phyloP scores from a whole-genome alignment of 2,797 vertebrate genomes.

The Glyptemys insculpta region DNA sequence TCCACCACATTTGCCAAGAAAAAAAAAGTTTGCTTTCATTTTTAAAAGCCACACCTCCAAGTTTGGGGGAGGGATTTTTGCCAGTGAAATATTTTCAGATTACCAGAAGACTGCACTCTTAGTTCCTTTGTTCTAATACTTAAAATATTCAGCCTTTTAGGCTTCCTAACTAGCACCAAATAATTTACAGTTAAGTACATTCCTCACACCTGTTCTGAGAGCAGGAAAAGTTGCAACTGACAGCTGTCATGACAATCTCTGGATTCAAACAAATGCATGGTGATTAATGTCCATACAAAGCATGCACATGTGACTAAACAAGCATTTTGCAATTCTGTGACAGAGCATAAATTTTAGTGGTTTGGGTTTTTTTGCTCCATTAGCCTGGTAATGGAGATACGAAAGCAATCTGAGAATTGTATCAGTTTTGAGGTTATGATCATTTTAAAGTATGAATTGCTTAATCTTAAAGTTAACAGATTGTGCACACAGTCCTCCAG shows the following conservation, averaged over 20 bases:
- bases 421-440: not conserved
- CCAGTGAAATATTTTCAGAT: not conserved
- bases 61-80: not conserved
- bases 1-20: constrained; percentile 40
- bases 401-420: not conserved
- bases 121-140: not conserved
- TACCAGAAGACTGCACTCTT: not conserved
- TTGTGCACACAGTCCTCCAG: not conserved
- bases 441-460: not conserved
- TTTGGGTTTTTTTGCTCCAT: not conserved
- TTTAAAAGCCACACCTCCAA: constrained; percentile 11
- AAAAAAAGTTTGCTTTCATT: constrained; percentile 63
- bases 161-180: constrained; percentile 38
- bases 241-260: rapidly evolving
- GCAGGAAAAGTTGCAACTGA: not conserved
- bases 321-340: not conserved
- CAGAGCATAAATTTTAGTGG: not conserved
- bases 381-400: not conserved
- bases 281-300: not conserved
- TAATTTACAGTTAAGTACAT: not conserved
- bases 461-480: not conserved
- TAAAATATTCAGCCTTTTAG: not conserved
- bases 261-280: not conserved
- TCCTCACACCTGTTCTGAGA: not conserved
- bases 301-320: not conserved